These are phyloP conservation scores for Camelus bactrianus DNA, from an alignment of 2,113 vertebrate genomes.

Conservation along the genomic window DNA sequence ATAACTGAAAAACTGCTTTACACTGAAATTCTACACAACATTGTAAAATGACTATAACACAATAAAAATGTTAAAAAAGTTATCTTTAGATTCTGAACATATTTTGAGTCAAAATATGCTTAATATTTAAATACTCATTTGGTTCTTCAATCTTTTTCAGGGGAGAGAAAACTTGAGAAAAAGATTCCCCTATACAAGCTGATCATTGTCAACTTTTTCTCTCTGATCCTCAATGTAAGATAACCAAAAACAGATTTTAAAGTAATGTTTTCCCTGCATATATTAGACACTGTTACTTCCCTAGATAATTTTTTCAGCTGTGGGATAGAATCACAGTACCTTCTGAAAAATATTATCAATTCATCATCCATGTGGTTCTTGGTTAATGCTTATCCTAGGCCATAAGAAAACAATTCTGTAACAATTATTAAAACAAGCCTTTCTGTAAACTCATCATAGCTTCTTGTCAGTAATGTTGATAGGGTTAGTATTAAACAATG, in stretches of 20 bases:
- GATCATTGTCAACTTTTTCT: not conserved
- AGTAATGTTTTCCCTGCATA: not conserved
- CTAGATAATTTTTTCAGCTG: not conserved
- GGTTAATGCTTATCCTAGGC: not conserved
- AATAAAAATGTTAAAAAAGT: not conserved
- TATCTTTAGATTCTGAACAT: slow-evolving; percentile 24
- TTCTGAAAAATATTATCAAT: not conserved
- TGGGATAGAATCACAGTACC: not conserved
- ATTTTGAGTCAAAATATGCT: slow-evolving; percentile 41
- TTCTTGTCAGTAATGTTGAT: not conserved
- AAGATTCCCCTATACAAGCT: not conserved
- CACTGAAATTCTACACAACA: too few relatives aligned
- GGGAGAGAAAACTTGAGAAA: not conserved
- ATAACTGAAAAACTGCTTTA: too few relatives aligned
- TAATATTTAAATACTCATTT: slow-evolving; percentile 40
- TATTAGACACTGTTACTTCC: not conserved
- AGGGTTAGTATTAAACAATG: not conserved
- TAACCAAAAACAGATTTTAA: not conserved
- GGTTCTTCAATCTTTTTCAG: not conserved
- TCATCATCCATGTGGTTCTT: not conserved
- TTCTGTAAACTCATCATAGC: not conserved
- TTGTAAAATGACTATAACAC: too few relatives aligned
- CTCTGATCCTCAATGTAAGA: not conserved
- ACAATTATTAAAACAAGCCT: not conserved
- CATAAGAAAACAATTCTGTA: slow-evolving; percentile 32